Base-by-base conservation (phyloP, 1,140 invertebrate genomes). In the Nautilus pompilius region DNA sequence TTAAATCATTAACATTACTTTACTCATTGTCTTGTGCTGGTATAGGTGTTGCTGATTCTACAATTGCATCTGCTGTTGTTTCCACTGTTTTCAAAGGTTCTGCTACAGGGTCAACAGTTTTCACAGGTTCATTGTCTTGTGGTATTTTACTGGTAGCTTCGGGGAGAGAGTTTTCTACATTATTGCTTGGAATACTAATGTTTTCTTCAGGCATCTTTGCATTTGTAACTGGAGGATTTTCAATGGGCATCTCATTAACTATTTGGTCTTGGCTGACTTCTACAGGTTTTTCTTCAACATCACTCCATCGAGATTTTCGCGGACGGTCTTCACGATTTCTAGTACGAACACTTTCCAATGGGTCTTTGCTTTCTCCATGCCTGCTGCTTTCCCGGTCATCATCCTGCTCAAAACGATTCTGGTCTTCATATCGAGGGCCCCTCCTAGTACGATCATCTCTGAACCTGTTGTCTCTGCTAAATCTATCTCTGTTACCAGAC, bases 291-390 rank as follows among this genome's bases (percentile, higher is more conserved):
- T 53, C 49, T 5, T 53, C 49, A 26, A 24, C 49, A 26, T 53
- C 49, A 28, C 49, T 53, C 49, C 49, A 53, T 20, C 49, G 49
- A 28, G 49, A 53, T 28, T 53, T 53, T 26, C 49, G n/a, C 15
- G 49, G 49, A 22, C 49, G 49, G 29, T 53, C 49, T 53, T 53
- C 49, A 53, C 49, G 49, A 28, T 57, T 41, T 22, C 55, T 57
- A 3, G 55, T 8, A 6, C 34, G 2, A 24, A 15, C 28, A 20
- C 58, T 46, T 46, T 59, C 58, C 22, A 30, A 30, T 20, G 29
- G n/a, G 15, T 63, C 57, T 28, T 56, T 32, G 1, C 36, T 22
- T 24, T 78, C 71, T 6, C 73, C 62, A 26, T 73, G 60, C 0
- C 71, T 62, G 26, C 68, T 26, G 2, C 53, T 5, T 5, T 53